Evolutionary conservation across 2,113 vertebrate genomes (phyloP).

Genomic region (Microcebus ravelobensis): DNA sequence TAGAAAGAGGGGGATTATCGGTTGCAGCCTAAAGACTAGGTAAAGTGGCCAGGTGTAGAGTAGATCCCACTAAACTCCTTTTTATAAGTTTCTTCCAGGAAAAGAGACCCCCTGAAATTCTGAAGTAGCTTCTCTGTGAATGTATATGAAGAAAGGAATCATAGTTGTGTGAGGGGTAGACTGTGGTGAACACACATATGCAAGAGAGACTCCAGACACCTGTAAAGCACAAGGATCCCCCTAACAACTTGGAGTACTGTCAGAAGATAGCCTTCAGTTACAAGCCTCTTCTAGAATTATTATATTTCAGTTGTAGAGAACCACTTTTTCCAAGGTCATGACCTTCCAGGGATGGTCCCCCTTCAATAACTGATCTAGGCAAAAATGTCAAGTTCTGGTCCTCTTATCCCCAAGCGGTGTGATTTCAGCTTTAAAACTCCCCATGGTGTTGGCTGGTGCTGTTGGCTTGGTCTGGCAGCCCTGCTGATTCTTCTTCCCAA

Average conservation of each 20-base stretch:
- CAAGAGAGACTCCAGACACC: no score
- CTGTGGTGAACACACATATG: neutral
- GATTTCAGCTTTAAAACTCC: neutral
- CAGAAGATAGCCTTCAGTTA: neutral
- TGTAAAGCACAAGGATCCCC: neutral
- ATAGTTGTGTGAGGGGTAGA: neutral
- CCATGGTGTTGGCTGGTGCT: neutral
- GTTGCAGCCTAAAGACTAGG: neutral
- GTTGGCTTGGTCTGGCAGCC: neutral
- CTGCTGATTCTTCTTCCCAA: neutral
- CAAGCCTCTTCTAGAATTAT: neutral
- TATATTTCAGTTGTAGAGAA: neutral
- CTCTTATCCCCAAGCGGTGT: neutral
- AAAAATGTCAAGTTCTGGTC: neutral
- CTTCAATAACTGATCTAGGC: neutral
- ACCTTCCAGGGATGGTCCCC: neutral
- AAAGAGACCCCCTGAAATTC: neutral
- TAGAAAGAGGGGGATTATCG: neutral
- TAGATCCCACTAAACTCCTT: neutral
- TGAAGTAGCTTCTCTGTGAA: neutral
- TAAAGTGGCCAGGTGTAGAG: neutral
- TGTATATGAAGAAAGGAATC: neutral
- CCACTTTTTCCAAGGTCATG: neutral
- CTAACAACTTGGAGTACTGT: neutral
- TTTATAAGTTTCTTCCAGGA: neutral